Conservation (phyloP, 2,888 invertebrate species). For the Dyspetes luteomarginatus region DNA sequence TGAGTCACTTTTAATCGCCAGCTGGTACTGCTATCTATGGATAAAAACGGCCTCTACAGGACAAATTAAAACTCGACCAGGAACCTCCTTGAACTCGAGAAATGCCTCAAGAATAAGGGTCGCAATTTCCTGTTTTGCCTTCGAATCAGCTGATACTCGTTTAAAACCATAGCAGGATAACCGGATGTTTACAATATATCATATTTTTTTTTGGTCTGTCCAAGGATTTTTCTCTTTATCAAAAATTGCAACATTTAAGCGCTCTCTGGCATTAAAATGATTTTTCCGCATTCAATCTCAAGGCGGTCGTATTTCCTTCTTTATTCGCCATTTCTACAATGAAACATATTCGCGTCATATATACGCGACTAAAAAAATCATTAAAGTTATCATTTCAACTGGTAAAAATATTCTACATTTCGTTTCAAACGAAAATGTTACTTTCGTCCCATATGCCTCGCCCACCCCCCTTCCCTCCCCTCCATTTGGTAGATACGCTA, state of each 20-base stretch:
- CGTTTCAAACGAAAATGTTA: background rate
- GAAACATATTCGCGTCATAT: background rate
- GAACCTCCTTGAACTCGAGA: constrained; percentile 39
- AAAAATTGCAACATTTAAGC: background rate
- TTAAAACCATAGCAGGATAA: background rate
- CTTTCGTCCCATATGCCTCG: background rate
- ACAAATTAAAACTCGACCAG: background rate
- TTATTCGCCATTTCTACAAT: constrained; percentile 28
- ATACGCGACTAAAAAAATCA: no score
- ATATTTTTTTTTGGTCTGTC: background rate
- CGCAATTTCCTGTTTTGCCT: constrained; percentile 5
- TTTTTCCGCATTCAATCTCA: background rate
- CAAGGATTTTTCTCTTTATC: background rate
- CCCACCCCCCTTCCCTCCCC: no score
- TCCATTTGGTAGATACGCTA: no score
- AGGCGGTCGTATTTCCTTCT: background rate
- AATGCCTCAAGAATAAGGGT: background rate
- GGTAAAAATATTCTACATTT: constrained; percentile 25
- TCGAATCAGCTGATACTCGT: background rate
- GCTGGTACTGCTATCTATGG: background rate
- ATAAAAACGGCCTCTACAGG: background rate
- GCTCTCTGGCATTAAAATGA: background rate
- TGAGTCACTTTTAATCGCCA: background rate
- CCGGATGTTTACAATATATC: background rate
- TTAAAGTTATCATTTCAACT: constrained; percentile 40